Conservation (phyloP, 2,113 vertebrate species). For the Semicossyphus pulcher region DNA sequence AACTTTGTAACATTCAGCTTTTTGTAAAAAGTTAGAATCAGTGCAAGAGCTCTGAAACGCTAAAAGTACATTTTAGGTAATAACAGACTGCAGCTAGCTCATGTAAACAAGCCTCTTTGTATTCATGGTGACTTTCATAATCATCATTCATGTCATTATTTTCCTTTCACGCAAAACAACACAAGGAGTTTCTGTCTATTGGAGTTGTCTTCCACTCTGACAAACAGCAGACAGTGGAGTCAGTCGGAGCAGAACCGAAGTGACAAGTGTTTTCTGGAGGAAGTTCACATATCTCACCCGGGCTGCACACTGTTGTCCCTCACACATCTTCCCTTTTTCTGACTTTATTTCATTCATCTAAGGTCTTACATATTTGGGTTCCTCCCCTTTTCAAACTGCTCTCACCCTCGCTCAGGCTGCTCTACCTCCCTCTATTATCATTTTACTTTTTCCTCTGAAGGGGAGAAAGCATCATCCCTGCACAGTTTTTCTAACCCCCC, state of each 20-base stretch:
- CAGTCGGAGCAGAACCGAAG: conserved; percentile 57
- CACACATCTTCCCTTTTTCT: conserved; percentile 25
- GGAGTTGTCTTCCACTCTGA: conserved; percentile 37
- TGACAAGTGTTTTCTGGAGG: conserved; percentile 71
- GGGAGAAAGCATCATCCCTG: conserved; percentile 23
- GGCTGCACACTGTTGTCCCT: conserved; percentile 50
- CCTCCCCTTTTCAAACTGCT: neutral
- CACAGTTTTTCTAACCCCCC: conserved; percentile 31
- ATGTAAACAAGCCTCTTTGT: conserved; percentile 22
- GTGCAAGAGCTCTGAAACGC: neutral
- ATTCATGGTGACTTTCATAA: conserved; percentile 5
- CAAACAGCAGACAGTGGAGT: conserved; percentile 37
- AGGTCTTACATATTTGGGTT: conserved; percentile 29
- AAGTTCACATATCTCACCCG: conserved; percentile 51
- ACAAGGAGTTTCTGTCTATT: neutral
- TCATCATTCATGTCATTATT: conserved; percentile 9
- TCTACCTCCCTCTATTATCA: neutral
- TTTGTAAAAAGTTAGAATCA: too few species aligned
- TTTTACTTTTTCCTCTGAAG: conserved; percentile 9
- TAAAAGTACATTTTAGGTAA: neutral
- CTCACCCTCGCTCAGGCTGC: too few species aligned
- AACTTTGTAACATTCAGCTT: too few species aligned
- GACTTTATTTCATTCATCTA: conserved; percentile 10
- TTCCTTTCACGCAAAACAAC: conserved; percentile 13
- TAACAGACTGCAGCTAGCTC: neutral